Conservation (phyloP, 2,113 vertebrate genomes). For the Pomatorhinus ruficollis region DNA sequence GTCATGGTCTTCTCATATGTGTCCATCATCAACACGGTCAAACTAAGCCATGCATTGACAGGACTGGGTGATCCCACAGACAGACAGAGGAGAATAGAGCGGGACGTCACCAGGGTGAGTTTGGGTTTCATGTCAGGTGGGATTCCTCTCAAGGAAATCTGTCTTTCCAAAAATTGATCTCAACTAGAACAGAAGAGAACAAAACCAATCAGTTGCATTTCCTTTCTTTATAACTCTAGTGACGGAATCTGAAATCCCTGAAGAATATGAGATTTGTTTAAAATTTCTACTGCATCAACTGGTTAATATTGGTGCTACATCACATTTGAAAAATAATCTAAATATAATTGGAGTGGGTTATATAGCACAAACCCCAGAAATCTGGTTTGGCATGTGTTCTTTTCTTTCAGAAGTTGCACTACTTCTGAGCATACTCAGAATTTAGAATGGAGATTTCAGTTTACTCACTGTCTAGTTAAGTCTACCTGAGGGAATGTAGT, state of each 20-base stretch:
- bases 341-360: not conserved
- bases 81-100: slow-evolving; percentile 80
- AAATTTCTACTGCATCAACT: not conserved
- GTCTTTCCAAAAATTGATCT: not conserved
- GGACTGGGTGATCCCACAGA: slow-evolving; percentile 74
- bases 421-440: not conserved
- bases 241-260: not conserved
- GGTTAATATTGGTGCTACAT: not conserved
- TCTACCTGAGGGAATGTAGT: not conserved
- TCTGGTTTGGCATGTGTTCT: not conserved
- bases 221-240: not conserved
- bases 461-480: not conserved
- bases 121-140: not conserved
- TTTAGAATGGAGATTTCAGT: not conserved
- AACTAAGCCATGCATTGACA: slow-evolving; percentile 79
- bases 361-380: not conserved
- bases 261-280: not conserved
- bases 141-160: not conserved
- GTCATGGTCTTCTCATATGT: slow-evolving; percentile 82
- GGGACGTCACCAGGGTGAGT: slow-evolving; percentile 79
- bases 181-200: not conserved
- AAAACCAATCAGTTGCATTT: not conserved
- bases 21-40: slow-evolving; percentile 86
- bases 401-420: not conserved
- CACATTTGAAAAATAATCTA: not conserved